Conservation (phyloP, 1,140 invertebrate genomes). For the Polyergus mexicanus region DNA sequence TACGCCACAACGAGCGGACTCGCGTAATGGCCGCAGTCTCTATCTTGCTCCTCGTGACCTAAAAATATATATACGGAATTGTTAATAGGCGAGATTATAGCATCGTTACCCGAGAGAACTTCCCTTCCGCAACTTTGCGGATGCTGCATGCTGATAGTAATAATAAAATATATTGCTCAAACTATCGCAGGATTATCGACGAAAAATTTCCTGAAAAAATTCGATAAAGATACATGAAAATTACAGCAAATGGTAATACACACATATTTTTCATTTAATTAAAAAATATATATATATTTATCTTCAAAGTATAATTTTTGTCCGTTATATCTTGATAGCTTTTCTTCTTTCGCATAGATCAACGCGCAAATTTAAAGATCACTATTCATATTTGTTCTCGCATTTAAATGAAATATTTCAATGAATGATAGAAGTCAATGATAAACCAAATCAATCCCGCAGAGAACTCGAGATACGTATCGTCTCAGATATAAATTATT, state of each 20-base stretch:
- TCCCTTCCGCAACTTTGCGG: conserved; percentile 41
- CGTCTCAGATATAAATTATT: conserved; percentile 21
- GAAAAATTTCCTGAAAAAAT: conserved; percentile 2
- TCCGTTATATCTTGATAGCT: background rate
- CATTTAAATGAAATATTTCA: background rate
- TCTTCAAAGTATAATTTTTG: background rate
- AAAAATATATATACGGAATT: conserved; percentile 56
- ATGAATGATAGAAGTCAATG: background rate
- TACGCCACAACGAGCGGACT: conserved; percentile 45
- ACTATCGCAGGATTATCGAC: conserved; percentile 21
- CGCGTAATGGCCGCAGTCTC: conserved; percentile 23
- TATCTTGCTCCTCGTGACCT: conserved; percentile 42
- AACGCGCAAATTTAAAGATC: background rate
- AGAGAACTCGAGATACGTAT: background rate
- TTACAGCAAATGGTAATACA: background rate
- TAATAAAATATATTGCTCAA: conserved; percentile 21
- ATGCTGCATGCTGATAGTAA: conserved; percentile 20
- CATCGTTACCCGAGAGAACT: conserved; percentile 21
- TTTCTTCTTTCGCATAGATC: background rate
- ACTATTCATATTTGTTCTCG: background rate
- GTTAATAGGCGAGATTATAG: conserved; percentile 33
- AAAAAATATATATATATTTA: background rate
- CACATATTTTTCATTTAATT: background rate
- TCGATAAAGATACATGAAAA: background rate
- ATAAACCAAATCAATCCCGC: background rate